phyloP scores from a whole-genome alignment of 2,888 invertebrate genomes.

The Synergus umbraculus region DNA sequence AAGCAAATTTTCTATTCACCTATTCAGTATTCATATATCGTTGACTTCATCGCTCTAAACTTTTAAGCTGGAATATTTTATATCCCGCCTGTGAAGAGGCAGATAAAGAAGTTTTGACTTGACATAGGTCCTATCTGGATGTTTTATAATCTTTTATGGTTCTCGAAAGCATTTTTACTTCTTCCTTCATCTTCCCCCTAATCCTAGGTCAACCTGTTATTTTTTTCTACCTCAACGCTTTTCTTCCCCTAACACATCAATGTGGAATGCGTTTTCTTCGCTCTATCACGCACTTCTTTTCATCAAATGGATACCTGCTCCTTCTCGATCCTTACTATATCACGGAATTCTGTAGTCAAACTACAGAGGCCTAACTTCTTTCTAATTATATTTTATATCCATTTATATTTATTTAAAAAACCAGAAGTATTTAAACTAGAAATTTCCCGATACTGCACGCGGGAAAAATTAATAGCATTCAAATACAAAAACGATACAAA shows the following conservation, averaged over 20 bases:
- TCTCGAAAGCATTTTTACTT: slow-evolving; percentile 13
- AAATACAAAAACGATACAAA: too few relatives aligned
- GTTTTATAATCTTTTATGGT: background rate
- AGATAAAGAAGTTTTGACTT: background rate
- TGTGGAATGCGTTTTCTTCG: slow-evolving; percentile 3
- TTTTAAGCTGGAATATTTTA: background rate
- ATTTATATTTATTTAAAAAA: background rate
- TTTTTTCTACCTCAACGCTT: background rate
- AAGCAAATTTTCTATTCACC: too few relatives aligned
- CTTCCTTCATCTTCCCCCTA: background rate
- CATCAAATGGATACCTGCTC: slow-evolving; percentile 21
- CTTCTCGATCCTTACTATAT: background rate
- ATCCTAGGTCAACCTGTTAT: background rate
- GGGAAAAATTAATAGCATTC: too few relatives aligned
- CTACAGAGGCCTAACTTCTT: background rate
- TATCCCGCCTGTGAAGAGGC: background rate
- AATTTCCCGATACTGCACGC: too few relatives aligned
- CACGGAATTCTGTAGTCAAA: background rate
- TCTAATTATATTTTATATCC: background rate
- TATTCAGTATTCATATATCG: background rate
- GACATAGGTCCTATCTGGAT: background rate
- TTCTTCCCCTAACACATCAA: background rate
- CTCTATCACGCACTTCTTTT: slow-evolving; percentile 22
- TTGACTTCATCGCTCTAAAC: background rate
- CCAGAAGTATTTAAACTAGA: too few relatives aligned